phyloP scores from a whole-genome alignment of 1,140 invertebrate genomes.

The Ostrea denselamellosa region DNA sequence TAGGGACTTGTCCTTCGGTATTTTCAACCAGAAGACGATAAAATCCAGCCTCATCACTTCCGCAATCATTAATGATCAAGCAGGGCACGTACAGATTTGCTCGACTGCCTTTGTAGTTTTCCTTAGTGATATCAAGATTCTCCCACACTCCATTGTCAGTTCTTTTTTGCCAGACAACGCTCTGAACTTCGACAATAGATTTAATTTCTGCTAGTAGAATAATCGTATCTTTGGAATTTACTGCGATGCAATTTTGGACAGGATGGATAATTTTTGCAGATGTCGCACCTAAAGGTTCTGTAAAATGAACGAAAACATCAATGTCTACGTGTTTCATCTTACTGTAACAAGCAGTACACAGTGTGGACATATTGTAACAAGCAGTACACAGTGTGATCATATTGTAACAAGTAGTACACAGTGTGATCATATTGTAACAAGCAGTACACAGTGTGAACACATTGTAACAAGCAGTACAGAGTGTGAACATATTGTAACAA shows the following conservation, averaged over 20 bases:
- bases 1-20: neutral
- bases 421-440: no score
- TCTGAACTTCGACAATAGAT: neutral
- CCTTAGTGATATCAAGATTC: neutral
- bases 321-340: no score
- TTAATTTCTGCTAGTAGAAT: neutral
- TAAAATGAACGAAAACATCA: neutral
- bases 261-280: neutral
- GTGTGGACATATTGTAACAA: no score
- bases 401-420: no score
- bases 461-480: no score
- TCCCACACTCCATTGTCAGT: neutral
- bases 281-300: neutral
- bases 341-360: no score
- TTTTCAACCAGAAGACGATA: neutral
- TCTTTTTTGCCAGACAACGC: neutral
- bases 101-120: neutral
- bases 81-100: neutral
- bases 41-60: neutral
- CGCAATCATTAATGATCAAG: neutral
- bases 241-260: neutral
- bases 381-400: no score
- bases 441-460: no score
- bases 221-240: neutral
- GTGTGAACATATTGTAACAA: no score